These are phyloP conservation scores for Crax fasciolata DNA, from an alignment of 2,797 vertebrate species.

Conservation along the genomic window DNA sequence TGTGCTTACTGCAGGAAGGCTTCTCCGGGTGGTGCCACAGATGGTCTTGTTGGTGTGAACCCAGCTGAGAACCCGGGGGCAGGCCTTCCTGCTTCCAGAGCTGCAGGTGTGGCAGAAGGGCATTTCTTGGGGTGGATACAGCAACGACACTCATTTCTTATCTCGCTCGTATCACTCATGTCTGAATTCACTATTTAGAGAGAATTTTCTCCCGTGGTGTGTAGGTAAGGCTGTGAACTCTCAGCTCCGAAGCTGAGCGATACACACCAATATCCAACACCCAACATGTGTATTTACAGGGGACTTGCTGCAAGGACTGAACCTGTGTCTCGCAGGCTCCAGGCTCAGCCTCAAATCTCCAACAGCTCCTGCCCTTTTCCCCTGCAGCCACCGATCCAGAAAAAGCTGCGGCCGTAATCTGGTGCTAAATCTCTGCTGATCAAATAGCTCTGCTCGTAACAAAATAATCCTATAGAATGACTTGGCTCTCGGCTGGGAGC, in stretches of 20 bases:
- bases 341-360: not conserved
- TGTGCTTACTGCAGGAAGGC: not conserved
- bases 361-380: not conserved
- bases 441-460: constrained; percentile 21
- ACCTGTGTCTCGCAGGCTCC: not conserved
- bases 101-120: not conserved
- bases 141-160: not conserved
- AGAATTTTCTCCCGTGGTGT: not conserved
- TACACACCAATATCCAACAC: too few relatives aligned
- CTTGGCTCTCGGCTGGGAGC: constrained; percentile 37
- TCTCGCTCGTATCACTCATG: too few relatives aligned
- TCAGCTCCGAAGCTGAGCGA: not conserved
- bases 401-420: constrained; percentile 7
- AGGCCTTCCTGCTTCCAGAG: constrained; percentile 5
- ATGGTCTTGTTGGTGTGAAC: not conserved
- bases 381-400: rapidly evolving
- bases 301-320: not conserved
- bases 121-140: not conserved
- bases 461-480: constrained; percentile 37
- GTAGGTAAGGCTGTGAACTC: not conserved
- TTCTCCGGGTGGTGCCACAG: not conserved
- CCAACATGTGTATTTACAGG: too few relatives aligned
- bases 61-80: not conserved
- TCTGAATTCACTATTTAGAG: not conserved
- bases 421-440: constrained; percentile 51